Base-by-base conservation (phyloP, 2,797 vertebrate species). In the Sebastes flavidus region DNA sequence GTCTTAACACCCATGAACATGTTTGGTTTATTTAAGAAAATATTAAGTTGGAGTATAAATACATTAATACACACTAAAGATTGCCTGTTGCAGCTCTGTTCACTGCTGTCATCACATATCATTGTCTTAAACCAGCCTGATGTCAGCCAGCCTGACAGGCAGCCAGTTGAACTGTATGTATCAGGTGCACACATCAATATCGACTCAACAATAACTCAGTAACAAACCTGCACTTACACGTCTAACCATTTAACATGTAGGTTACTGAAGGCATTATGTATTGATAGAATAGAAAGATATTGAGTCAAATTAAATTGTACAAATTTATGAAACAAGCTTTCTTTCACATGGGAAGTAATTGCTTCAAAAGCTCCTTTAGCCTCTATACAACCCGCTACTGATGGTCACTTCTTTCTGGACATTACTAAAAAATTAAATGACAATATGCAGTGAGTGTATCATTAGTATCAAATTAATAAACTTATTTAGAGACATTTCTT, bases 381-480 rank as follows among this genome's bases (percentile, higher is more conserved):
- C 38, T 14, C 13, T 14, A 42, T 6, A 42, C 38, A 42, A 42
- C 38, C 34, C 34, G 34, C 34, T 36, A 4, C 34, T 36, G 11
- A 36, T 36, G 11, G 34, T 36, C 34, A 36, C 11, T 36, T 36
- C 34, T 36, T 36, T 36, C 34, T 36, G 34, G 34, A 36, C 34
- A 36, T 36, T 36, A 12, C 34, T 12, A 75, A 75, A 86, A 75
- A 61, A 80, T 25, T 13, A 59, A 68, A 75, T 36, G n/a, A 79
- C 7, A 67, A 75, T 83, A 84, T 72, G 81, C 69, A 82, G 74
- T 42, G 75, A 81, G 52, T 58, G 58, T 79, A 86, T 86, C 76
- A 87, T 93, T 91, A 65, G 84, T 90, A 91, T 87, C 82, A 92
- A 93, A 92, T 91, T 65, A 88, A 84, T 77, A 62, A 78, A 78